phyloP scores from a whole-genome alignment of 2,113 vertebrate species.

The Ploceus nigricollis region DNA sequence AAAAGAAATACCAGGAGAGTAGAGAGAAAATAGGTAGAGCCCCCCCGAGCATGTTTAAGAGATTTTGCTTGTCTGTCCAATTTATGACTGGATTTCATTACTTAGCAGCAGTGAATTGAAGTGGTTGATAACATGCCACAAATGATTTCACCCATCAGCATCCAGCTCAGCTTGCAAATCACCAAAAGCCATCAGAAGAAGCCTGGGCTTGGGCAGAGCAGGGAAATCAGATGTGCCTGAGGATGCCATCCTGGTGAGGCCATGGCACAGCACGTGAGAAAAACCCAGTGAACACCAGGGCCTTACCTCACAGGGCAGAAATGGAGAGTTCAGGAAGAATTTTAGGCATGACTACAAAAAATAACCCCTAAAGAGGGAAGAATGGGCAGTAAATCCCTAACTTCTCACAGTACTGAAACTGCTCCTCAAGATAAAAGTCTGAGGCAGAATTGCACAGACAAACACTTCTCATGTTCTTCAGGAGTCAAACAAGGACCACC shows the following conservation, averaged over 20 bases:
- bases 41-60: neutral
- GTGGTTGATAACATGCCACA: conserved; percentile 5
- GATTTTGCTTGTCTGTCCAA: conserved; percentile 36
- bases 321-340: neutral
- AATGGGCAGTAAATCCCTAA: neutral
- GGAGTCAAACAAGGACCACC: neutral
- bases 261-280: neutral
- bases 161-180: neutral
- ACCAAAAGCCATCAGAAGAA: neutral
- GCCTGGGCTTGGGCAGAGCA: neutral
- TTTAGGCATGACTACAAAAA: neutral
- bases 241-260: neutral
- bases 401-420: neutral
- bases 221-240: neutral
- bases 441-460: neutral
- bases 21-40: conserved; percentile 27
- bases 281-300: neutral
- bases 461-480: neutral
- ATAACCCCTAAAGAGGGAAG: neutral
- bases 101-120: conserved; percentile 31
- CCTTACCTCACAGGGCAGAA: neutral
- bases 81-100: conserved; percentile 41
- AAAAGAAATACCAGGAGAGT: neutral
- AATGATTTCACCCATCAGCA: conserved; percentile 10
- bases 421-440: neutral